Evolutionary conservation across 35 echinoderm and acorn worm species (phyloP).

Genomic region (Strongylocentrotus purpuratus): DNA sequence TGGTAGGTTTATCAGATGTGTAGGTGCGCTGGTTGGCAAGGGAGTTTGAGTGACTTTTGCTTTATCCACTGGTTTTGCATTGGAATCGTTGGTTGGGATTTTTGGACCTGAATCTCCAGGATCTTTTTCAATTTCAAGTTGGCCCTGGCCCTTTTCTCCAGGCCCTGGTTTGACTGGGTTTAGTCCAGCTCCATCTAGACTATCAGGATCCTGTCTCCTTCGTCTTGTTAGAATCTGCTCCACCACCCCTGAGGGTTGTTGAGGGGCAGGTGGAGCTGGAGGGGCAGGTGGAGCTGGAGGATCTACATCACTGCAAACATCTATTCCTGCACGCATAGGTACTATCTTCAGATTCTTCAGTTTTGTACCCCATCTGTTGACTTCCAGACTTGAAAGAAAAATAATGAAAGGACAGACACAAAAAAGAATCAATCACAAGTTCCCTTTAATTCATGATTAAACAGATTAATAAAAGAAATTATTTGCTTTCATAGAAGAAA

Average conservation of each 20-base stretch:
- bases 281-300: neutral
- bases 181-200: neutral
- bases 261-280: neutral
- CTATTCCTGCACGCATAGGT: neutral
- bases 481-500: neutral
- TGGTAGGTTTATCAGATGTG: neutral
- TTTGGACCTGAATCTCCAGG: neutral
- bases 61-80: neutral
- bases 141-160: neutral
- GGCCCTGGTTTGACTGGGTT: neutral
- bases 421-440: neutral
- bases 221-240: neutral
- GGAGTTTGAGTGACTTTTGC: neutral
- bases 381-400: neutral
- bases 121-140: neutral
- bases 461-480: neutral
- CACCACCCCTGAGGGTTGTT: neutral
- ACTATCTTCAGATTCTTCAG: slow-evolving; percentile 19
- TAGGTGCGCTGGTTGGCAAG: neutral
- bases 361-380: slow-evolving; percentile 30
- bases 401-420: neutral
- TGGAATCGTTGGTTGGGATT: neutral
- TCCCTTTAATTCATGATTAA: neutral
- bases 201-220: neutral
- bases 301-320: slow-evolving; percentile 7